These are phyloP conservation scores for Ardeotis arabs DNA, from an alignment of 2,113 vertebrate genomes.

Conservation along the genomic window DNA sequence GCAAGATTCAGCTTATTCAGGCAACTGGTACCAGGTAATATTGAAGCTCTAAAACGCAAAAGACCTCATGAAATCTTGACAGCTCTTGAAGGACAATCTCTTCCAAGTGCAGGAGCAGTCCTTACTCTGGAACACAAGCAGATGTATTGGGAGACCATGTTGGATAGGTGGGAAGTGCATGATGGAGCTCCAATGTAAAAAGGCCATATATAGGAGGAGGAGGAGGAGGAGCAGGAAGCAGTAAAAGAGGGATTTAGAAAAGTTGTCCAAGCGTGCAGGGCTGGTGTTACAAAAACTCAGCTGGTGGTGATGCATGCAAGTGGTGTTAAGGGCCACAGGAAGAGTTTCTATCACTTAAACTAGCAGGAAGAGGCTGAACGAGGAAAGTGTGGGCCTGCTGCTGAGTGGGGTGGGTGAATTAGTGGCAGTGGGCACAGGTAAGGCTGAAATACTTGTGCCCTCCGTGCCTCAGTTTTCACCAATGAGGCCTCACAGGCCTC, in stretches of 20 bases:
- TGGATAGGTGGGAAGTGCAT: neutral
- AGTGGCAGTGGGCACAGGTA: neutral
- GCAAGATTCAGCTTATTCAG: neutral
- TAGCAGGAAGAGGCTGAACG: neutral
- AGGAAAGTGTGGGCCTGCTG: neutral
- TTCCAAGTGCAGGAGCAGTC: neutral
- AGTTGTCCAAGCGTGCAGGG: fast-evolving
- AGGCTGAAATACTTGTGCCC: neutral
- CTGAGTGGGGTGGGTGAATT: neutral
- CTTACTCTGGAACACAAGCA: neutral
- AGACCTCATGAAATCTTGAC: neutral
- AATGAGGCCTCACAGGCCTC: neutral
- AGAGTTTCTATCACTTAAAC: neutral
- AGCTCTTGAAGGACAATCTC: neutral
- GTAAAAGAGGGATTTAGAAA: neutral
- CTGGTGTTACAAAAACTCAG: neutral
- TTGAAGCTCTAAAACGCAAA: neutral
- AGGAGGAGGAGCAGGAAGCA: neutral
- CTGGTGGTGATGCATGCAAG: neutral
- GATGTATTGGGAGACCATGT: neutral
- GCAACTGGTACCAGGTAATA: neutral
- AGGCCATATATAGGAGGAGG: neutral
- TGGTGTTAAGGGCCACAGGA: neutral
- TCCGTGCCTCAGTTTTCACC: neutral
- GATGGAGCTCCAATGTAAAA: neutral